phyloP scores from a whole-genome alignment of 2,888 invertebrate species.

The Unio delphinus region DNA sequence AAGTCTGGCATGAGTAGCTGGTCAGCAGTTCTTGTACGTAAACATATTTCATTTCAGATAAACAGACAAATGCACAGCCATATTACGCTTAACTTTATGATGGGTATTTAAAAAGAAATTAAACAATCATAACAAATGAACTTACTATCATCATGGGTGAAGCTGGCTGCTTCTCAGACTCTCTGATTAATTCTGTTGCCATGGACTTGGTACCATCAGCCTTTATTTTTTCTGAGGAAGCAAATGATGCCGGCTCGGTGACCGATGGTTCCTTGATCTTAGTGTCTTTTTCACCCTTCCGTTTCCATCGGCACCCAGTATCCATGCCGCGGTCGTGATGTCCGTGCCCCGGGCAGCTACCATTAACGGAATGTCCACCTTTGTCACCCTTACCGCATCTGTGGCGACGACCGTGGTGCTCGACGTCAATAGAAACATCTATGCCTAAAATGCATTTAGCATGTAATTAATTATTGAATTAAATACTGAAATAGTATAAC shows the following conservation, averaged over 20 bases:
- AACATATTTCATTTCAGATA: no score
- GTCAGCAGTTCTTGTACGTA: no score
- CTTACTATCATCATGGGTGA: constrained; percentile 14
- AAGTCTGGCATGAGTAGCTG: no score
- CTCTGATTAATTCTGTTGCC: constrained; percentile 7
- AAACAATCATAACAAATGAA: background rate
- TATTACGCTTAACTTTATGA: no score
- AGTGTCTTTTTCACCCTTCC: constrained; percentile 5
- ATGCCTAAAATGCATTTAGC: constrained; percentile 61
- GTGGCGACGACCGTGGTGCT: constrained; percentile 31
- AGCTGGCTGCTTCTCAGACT: constrained; percentile 6
- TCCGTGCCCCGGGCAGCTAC: constrained; percentile 6
- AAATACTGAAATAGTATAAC: no score
- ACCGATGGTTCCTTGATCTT: background rate
- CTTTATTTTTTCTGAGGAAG: constrained; percentile 10
- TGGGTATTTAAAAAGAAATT: no score
- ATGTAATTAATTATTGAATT: no score
- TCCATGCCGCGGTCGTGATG: constrained; percentile 1
- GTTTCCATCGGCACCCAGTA: constrained; percentile 6
- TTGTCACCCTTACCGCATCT: constrained; percentile 13
- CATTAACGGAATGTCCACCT: constrained; percentile 8
- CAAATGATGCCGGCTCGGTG: background rate
- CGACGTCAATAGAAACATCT: constrained; percentile 71
- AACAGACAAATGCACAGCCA: no score
- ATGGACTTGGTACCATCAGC: constrained; percentile 8